Base-by-base conservation (phyloP, 2,113 vertebrate genomes). In the Campylomormyrus tamandua region DNA sequence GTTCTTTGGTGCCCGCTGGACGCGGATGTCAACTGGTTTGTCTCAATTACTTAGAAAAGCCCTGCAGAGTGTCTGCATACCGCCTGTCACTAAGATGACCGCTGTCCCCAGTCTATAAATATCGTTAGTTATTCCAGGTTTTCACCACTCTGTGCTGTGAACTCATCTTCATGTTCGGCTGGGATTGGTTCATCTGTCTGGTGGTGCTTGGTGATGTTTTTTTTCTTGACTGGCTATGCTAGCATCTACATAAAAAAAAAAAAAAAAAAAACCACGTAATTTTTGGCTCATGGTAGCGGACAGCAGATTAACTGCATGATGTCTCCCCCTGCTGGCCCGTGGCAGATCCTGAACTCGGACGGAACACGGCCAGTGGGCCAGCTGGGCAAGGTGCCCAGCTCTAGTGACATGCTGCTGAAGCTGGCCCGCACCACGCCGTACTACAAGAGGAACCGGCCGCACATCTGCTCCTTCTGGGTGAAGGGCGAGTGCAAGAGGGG, bases 381-480 rank as follows among this genome's bases (percentile, higher is more conserved):
- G 0, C 93, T 99, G 0, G 98, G 98, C 13, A 99, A 99, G 93
- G 98, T 97, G 1, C 96, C 97, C 24, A 97, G 98, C 66, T 97
- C 97, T 80, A 99, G 98, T 27, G 98, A 99, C 92, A 99, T 99
- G 98, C 94, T 99, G 91, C 95, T 99, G 91, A 99, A 99, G 92
- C 94, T 99, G 90, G 98, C 98, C 85, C 96, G 98, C 83, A 99
- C 98, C 89, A 99, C 98, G 0, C 98, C 98, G 0, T 99, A 99
- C 92, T 99, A 99, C 93, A 99, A 99, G 94, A 97, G 98, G 88
- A 99, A 99, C 91, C 96, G 98, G 11, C 98, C 98, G 0, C 98
- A 99, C 92, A 99, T 99, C 93, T 99, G 98, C 90, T 99, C 98
- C 92, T 99, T 99, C 93, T 99, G 98, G 98, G 98, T 99, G 8